A percentile compares a stretch with the other conserved stretches of the same genome.
These are phyloP conservation scores for Colletes latitarsis DNA, from an alignment of 1,140 invertebrate species.

Conservation along the genomic window DNA sequence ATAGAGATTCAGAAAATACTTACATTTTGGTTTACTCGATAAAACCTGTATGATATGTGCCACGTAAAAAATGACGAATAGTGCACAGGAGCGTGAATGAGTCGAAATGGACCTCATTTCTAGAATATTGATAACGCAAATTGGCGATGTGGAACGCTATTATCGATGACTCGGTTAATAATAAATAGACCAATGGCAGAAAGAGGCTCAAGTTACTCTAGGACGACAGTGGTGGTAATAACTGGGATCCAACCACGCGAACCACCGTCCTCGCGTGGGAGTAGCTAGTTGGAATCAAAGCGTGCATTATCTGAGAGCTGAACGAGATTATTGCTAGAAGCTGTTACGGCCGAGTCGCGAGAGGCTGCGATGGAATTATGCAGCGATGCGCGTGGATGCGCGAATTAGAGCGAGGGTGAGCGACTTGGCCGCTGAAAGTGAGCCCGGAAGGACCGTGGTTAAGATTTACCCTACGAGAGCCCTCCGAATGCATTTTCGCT, in stretches of 20 bases:
- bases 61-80: too few relatives aligned
- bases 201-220: neutral
- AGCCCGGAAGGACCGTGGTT: neutral
- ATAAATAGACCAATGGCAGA: neutral
- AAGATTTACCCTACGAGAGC: too few relatives aligned
- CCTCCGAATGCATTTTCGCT: too few relatives aligned
- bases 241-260: neutral
- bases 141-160: too few relatives aligned
- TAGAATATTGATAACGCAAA: too few relatives aligned
- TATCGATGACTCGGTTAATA: too few relatives aligned
- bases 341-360: neutral
- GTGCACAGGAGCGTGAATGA: too few relatives aligned
- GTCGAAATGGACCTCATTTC: too few relatives aligned
- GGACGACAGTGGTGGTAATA: neutral
- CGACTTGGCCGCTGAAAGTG: neutral
- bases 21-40: too few relatives aligned
- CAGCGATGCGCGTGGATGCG: neutral
- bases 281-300: neutral
- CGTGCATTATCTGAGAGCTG: neutral
- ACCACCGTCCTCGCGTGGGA: neutral
- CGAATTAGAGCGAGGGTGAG: neutral
- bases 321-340: neutral
- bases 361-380: neutral
- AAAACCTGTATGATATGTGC: too few relatives aligned
- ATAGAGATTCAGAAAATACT: too few relatives aligned